A percentile compares a stretch with the other conserved stretches of the same genome.
Conservation (phyloP, 2,888 invertebrate genomes). For the Hoplodrina ambigua region DNA sequence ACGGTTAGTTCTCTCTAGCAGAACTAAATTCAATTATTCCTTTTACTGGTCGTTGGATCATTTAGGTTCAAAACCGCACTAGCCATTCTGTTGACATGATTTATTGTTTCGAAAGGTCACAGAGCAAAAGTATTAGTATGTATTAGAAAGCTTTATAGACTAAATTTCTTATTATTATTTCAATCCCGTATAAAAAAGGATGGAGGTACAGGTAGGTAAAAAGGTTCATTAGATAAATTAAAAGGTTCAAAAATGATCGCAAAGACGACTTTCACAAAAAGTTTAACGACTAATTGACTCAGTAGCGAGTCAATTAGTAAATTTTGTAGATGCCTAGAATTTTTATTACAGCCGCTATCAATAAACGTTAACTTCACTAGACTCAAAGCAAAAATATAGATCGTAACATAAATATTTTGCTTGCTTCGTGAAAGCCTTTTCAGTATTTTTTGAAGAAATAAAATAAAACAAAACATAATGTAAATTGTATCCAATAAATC, state of each 20-base stretch:
- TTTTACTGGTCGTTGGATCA: no score
- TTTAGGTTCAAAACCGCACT: no score
- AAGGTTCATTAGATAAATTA: neutral
- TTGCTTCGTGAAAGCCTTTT: neutral
- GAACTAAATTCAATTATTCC: no score
- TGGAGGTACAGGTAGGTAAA: neutral
- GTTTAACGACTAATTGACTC: neutral
- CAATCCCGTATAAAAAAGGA: neutral
- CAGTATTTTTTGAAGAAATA: neutral
- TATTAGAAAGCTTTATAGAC: no score
- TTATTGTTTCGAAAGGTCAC: no score
- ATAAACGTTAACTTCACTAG: neutral
- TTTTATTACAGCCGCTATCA: neutral
- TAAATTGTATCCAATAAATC: slow-evolving; percentile 24
- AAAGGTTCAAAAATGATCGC: neutral
- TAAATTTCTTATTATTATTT: no score
- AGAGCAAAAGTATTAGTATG: no score
- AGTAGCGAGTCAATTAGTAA: slow-evolving; percentile 4
- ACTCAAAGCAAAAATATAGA: neutral
- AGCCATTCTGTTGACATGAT: no score
- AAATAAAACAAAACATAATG: neutral
- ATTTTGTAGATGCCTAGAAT: neutral
- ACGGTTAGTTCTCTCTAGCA: no score
- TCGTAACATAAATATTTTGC: neutral
- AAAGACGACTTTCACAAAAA: neutral